Base-by-base conservation (phyloP, 2,797 vertebrate genomes). In the Hylomyscus alleni region DNA sequence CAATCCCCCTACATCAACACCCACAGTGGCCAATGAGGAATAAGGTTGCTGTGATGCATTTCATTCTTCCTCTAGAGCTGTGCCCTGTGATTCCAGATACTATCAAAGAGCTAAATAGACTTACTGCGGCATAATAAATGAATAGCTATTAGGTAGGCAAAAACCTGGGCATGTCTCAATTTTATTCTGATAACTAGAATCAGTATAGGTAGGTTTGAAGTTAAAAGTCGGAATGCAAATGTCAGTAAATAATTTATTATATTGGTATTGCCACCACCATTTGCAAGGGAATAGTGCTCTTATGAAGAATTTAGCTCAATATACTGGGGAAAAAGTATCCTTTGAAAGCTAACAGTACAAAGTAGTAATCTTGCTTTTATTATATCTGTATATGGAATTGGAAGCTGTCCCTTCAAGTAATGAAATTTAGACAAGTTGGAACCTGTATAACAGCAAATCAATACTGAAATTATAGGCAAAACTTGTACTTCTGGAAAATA, bases 391-490 rank as follows among this genome's bases (percentile, higher is more conserved):
- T 95, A 78, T 91, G 90, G 86, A 97, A 77, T 62, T 97, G 88
- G 90, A 95, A 90, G 15, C 91, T 97, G 60, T 94, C 80, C 52
- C 93, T 97, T 95, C 93, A 72, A 52, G 69, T 31, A 96, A 97
- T 97, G 96, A 98, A 98, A 96, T 85, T 91, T 93, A 65, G 86
- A 94, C 77, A 95, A 95, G 62, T 54, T 97, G 54, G 77, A 98
- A 97, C 89, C 91, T 95, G 90, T 67, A 8, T 95, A 93, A 95
- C 80, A 88, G 78, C 96, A 97, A 97, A 98, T 98, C 95, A 95
- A 95, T 97, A 96, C 87, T 93, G 78, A 96, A 95, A 92, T 97
- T 96, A 96, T 93, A 96, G 92, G 94, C 90, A 86, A 90, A 97
- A 56, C 50, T 93, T 84, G 15, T 89, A 75, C 90, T 95, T 83